These are phyloP conservation scores for Argentina silus DNA, from an alignment of 2,797 vertebrate species.

Conservation along the genomic window DNA sequence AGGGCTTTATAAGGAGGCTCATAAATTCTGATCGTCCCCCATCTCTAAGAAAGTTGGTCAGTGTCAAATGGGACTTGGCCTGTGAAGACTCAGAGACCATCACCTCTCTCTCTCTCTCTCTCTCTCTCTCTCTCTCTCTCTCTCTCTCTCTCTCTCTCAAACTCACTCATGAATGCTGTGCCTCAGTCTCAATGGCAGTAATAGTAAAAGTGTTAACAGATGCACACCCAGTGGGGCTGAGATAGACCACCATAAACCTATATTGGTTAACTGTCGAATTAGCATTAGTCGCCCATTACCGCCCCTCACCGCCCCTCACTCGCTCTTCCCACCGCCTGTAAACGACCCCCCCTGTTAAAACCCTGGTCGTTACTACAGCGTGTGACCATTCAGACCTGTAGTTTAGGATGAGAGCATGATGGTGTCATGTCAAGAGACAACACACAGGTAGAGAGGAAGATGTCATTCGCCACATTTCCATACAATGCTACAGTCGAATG, in stretches of 20 bases:
- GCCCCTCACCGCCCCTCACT: constrained; percentile 39
- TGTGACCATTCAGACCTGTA: not conserved
- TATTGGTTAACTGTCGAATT: constrained; percentile 40
- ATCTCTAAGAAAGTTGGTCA: constrained; percentile 5
- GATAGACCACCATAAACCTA: constrained; percentile 38
- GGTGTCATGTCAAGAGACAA: not conserved
- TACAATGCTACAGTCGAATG: constrained; percentile 32
- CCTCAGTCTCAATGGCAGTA: not conserved
- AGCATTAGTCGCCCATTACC: constrained; percentile 41
- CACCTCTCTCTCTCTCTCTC: not conserved
- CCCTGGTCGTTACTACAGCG: constrained; percentile 30
- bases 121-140: not conserved
- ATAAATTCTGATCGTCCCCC: constrained; percentile 41
- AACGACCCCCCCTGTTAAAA: constrained; percentile 40
- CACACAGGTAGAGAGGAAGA: not conserved
- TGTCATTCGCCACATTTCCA: constrained; percentile 26
- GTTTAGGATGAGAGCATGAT: not conserved
- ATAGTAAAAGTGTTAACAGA: constrained; percentile 24
- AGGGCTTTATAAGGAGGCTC: constrained; percentile 29
- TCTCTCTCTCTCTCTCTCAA: not conserved
- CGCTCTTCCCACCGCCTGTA: constrained; percentile 38
- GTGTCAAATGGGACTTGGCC: constrained; percentile 10
- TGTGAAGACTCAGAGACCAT: not conserved
- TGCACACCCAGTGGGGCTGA: constrained; percentile 25
- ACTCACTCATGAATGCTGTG: not conserved